phyloP scores from a whole-genome alignment of 2,113 vertebrate species.

The Athene noctua region DNA sequence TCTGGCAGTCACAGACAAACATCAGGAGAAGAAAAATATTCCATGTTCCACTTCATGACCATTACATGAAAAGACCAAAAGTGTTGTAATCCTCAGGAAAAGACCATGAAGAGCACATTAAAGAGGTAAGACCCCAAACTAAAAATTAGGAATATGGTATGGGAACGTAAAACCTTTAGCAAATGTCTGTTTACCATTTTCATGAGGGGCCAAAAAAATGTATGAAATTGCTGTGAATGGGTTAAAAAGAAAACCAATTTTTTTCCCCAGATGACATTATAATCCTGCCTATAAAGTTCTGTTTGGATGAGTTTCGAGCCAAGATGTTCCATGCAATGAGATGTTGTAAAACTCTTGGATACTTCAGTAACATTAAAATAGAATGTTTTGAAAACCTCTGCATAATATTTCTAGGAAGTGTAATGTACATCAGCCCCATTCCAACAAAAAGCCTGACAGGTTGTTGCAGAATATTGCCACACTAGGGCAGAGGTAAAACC shows the following conservation, averaged over 20 bases:
- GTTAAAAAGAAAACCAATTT: background rate
- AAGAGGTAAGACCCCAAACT: background rate
- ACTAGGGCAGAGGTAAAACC: constrained; percentile 50
- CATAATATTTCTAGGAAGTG: constrained; percentile 64
- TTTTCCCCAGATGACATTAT: background rate
- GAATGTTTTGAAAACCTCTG: constrained; percentile 46
- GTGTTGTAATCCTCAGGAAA: background rate
- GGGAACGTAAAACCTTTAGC: background rate
- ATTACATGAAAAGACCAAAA: background rate
- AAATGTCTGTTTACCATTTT: background rate
- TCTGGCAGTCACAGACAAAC: background rate
- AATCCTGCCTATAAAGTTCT: constrained; percentile 3
- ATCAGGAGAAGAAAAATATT: background rate
- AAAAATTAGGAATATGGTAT: background rate
- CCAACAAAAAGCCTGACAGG: background rate
- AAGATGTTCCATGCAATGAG: constrained; percentile 14
- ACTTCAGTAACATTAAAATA: background rate
- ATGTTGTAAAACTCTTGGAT: constrained; percentile 36
- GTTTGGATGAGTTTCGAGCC: background rate
- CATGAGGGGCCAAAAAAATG: background rate
- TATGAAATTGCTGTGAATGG: background rate
- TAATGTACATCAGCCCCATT: background rate
- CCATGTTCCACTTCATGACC: background rate
- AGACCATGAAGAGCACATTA: background rate
- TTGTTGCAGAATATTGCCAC: constrained; percentile 29